Evolutionary conservation across 2,113 vertebrate species (phyloP).

Genomic region (Oreochromis aureus): DNA sequence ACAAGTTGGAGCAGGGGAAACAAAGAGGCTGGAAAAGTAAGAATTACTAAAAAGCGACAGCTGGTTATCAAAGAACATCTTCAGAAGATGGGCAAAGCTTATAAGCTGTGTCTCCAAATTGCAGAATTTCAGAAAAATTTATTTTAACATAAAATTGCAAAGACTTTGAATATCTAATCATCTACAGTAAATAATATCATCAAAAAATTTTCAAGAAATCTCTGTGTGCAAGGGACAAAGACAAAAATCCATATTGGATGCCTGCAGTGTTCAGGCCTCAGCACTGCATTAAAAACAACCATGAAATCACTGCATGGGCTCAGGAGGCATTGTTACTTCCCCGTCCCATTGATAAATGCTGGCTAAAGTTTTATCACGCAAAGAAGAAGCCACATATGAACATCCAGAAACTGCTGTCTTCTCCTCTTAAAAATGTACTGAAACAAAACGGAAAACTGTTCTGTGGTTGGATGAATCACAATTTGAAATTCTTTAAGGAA

Average conservation of each 20-base stretch:
- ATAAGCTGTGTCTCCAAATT: neutral
- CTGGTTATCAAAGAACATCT: neutral
- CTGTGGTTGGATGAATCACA: fast-evolving
- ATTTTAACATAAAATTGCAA: neutral
- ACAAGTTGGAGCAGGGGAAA: neutral
- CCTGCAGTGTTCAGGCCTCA: neutral
- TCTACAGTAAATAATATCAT: neutral
- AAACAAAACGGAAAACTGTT: neutral
- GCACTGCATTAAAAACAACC: neutral
- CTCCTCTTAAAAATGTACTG: neutral
- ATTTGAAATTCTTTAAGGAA: neutral
- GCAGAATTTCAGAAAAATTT: neutral
- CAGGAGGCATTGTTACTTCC: neutral
- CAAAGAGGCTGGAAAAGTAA: neutral
- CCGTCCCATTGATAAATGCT: fast-evolving
- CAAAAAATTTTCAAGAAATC: neutral
- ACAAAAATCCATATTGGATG: neutral
- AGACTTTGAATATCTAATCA: neutral
- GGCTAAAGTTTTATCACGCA: fast-evolving
- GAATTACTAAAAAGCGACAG: neutral
- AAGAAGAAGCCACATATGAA: neutral
- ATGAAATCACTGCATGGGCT: neutral
- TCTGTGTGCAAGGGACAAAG: neutral
- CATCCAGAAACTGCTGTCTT: neutral
- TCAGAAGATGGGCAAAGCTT: neutral